Base-by-base conservation (phyloP, 2,113 vertebrate genomes). In the Hucho hucho region DNA sequence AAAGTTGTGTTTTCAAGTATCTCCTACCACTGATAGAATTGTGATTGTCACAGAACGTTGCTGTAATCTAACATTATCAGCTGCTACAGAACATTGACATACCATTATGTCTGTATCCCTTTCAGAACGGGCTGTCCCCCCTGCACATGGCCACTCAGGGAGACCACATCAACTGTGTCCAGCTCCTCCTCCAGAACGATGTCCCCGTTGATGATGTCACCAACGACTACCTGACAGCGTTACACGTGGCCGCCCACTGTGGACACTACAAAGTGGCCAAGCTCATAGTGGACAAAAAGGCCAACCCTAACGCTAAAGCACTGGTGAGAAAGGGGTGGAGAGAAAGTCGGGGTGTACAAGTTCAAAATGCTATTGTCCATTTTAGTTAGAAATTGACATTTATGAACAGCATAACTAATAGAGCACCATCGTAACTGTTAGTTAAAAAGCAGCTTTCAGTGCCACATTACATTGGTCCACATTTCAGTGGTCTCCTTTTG, bases 261-360 rank as follows among this genome's bases (percentile, higher is more conserved):
- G 97, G 97, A 70, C 97, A 99, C 87, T 99, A 98, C 94, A 98
- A 98, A 89, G 97, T 98, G 22, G 97, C 97, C 76, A 99, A 99
- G 92, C 96, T 99, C 86, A 95, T 99, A 63, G 90, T 99, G 92
- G 97, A 99, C 91, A 98, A 99, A 92, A 98, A 98, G 87, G 97
- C 97, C 67, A 99, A 98, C 75, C 97, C 97, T n/a, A 99, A 98
- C 25, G 97, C 97, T 92, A 98, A 98, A 93, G 97, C 97, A 86
- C 90, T 99, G 96, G 97, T 99, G 89, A 91, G 95, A 32, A 25
- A 53, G 25, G 58, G 32, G 4, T 22, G 24, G 69, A 20, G 47
- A 13, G 46, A 43, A 9, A 11, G 28, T 9, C 18, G 5, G 16
- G 29, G 7, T 16, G 32, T 16, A 66, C 37, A 11, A 53, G 16